phyloP scores from a whole-genome alignment of 2,888 invertebrate species.

The Seira ritae region DNA sequence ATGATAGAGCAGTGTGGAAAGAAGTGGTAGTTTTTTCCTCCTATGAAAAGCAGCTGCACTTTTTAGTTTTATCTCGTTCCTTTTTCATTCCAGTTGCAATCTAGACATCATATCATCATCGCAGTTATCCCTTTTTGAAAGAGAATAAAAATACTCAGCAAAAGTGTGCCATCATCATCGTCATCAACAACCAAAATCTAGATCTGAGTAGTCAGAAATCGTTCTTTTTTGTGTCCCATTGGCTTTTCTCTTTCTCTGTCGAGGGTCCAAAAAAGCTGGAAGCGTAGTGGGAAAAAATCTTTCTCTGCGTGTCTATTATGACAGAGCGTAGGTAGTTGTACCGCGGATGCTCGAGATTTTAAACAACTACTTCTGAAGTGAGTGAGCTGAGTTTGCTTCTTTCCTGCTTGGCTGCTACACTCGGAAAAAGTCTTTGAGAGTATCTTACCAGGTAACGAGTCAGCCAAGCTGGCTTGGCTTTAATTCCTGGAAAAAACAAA shows the following conservation, averaged over 20 bases:
- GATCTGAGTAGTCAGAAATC: not conserved
- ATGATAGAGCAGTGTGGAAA: not conserved
- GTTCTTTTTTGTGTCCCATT: conserved; percentile 11
- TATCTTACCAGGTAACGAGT: not conserved
- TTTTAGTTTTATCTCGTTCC: conserved; percentile 55
- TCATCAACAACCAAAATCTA: no score
- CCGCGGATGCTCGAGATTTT: not conserved
- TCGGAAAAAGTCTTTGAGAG: not conserved
- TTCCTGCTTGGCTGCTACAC: not conserved
- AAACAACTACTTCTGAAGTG: not conserved
- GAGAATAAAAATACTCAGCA: not conserved
- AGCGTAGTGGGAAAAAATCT: not conserved
- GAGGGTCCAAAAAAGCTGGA: not conserved
- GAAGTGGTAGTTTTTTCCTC: not conserved
- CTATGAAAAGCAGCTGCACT: conserved; percentile 52
- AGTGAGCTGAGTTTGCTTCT: conserved; percentile 4
- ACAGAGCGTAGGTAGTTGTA: not conserved
- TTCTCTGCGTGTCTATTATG: not conserved
- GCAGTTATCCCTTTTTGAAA: not conserved
- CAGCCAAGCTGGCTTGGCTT: not conserved
- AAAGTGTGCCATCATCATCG: conserved; percentile 1
- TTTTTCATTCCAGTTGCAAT: conserved; percentile 55
- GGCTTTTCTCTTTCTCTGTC: not conserved
- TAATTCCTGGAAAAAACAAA: not conserved
- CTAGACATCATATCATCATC: conserved; percentile 56